A percentile compares a stretch with the other conserved stretches of the same genome.
phyloP scores from a whole-genome alignment of 2,113 vertebrate species.

The Ascaphus truei region DNA sequence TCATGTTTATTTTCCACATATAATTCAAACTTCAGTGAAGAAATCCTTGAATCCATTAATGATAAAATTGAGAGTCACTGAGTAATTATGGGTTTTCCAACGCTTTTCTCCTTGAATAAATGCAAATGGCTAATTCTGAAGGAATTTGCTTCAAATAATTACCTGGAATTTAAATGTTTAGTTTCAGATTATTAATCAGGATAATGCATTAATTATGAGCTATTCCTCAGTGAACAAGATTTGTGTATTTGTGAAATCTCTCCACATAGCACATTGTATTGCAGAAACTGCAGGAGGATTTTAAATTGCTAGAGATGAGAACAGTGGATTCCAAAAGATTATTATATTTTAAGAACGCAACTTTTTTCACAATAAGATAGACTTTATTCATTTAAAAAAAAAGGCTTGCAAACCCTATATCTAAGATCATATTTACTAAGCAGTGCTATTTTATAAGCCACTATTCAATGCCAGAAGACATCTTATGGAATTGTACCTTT shows the following conservation, averaged over 20 bases:
- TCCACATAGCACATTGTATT: background rate
- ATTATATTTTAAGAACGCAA: background rate
- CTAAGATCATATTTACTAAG: too few relatives aligned
- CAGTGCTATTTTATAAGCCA: too few relatives aligned
- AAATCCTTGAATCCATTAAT: too few relatives aligned
- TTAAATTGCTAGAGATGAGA: background rate
- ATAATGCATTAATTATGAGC: slow-evolving; percentile 8
- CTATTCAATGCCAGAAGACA: too few relatives aligned
- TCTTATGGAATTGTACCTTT: too few relatives aligned
- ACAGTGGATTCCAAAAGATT: background rate
- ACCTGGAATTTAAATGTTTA: background rate
- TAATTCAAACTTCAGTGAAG: too few relatives aligned
- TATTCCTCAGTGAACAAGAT: background rate
- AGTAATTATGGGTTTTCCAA: too few relatives aligned
- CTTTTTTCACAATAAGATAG: background rate
- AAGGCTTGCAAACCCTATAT: too few relatives aligned
- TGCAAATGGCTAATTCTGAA: background rate
- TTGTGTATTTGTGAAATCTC: background rate
- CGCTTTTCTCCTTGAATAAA: background rate
- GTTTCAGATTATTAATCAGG: background rate
- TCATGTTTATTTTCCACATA: too few relatives aligned
- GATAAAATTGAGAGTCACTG: too few relatives aligned
- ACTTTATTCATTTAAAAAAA: too few relatives aligned
- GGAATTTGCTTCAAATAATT: background rate
- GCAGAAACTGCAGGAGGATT: background rate